Evolutionary conservation across 2,797 vertebrate species (phyloP).

Genomic region (Leuciscus waleckii): DNA sequence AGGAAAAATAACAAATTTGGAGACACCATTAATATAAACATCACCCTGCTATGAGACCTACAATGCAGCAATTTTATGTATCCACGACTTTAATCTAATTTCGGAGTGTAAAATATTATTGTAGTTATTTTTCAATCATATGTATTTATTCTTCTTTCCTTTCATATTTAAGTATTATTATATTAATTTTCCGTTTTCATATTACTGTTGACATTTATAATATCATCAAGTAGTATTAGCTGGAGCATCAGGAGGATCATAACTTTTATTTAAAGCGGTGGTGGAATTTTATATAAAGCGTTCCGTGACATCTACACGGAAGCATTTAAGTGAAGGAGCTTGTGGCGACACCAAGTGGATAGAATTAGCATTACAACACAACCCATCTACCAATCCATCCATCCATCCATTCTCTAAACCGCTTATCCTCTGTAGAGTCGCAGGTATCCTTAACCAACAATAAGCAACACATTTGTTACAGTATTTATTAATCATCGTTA

Average conservation of each 20-base stretch:
- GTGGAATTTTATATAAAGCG: too few relatives aligned
- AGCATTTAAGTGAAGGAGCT: background rate
- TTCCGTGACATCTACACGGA: too few relatives aligned
- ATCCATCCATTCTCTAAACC: background rate
- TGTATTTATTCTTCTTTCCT: background rate
- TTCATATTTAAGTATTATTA: background rate
- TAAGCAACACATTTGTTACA: background rate
- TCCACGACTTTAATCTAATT: background rate
- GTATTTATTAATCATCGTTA: background rate
- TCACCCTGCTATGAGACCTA: background rate
- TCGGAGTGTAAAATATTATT: background rate
- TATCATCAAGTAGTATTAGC: background rate
- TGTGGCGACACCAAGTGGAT: constrained; percentile 22
- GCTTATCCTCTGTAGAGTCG: background rate
- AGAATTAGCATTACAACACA: background rate
- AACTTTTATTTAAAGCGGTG: background rate
- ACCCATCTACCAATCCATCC: background rate
- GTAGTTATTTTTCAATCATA: background rate
- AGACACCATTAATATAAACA: background rate
- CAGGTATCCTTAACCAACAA: background rate
- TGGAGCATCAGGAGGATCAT: background rate
- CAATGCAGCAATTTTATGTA: background rate
- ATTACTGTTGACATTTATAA: background rate
- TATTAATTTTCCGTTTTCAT: background rate
- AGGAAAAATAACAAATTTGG: background rate